Conservation (phyloP, 2,888 invertebrate genomes). For the Parelbella ahira region DNA sequence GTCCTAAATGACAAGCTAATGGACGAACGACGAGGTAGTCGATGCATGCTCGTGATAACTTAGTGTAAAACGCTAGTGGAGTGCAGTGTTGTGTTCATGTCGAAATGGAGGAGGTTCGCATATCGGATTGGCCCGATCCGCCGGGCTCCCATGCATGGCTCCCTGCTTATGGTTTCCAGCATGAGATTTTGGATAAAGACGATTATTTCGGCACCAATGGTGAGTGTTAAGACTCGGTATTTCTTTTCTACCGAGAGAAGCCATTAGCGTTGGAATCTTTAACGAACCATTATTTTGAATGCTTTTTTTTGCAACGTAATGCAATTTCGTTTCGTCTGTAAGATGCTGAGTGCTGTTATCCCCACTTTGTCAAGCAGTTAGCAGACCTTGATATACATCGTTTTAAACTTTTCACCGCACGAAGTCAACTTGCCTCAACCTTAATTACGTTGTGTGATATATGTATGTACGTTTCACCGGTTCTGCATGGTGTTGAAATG, state of each 20-base stretch:
- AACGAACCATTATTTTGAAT: constrained; percentile 29
- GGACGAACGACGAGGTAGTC: constrained; percentile 75
- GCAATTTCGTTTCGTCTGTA: constrained; percentile 40
- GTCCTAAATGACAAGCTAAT: constrained; percentile 75
- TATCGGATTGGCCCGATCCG: constrained; percentile 84
- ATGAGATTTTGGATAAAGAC: constrained; percentile 83
- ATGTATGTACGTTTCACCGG: constrained; percentile 24
- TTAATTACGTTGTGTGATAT: constrained; percentile 15
- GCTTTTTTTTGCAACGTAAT: constrained; percentile 39
- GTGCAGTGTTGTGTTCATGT: constrained; percentile 76
- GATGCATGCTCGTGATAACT: constrained; percentile 69
- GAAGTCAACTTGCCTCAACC: constrained; percentile 16
- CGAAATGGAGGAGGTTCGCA: constrained; percentile 83
- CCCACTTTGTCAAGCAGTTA: constrained; percentile 23
- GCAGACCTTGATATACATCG: constrained; percentile 25
- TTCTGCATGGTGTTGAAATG: constrained; percentile 35
- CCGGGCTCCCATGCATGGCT: constrained; percentile 88
- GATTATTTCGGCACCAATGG: constrained; percentile 84
- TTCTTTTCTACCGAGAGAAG: constrained; percentile 28
- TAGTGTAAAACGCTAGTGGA: constrained; percentile 64
- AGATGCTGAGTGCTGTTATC: constrained; percentile 23
- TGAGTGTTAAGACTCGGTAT: constrained; percentile 72
- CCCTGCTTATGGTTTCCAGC: constrained; percentile 89
- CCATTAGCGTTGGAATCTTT: constrained; percentile 38
- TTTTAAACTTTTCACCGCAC: constrained; percentile 23